Conservation (phyloP, 2,888 invertebrate genomes). For the Thumatha senex region DNA sequence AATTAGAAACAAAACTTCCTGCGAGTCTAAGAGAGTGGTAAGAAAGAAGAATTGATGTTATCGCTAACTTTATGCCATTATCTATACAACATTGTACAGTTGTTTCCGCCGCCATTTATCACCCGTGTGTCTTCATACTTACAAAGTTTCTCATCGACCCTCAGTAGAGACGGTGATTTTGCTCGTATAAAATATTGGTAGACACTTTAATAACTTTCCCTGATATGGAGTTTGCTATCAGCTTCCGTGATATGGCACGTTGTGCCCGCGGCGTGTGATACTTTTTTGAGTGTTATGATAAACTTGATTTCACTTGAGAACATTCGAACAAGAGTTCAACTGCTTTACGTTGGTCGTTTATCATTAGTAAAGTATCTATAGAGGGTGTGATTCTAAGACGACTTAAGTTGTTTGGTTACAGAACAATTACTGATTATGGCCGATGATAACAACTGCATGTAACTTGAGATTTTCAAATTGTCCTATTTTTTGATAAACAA, state of each 20-base stretch:
- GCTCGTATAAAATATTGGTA: conserved; percentile 62
- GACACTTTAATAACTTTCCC: conserved; percentile 63
- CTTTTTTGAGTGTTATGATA: conserved; percentile 39
- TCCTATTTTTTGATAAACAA: no score
- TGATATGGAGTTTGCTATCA: conserved; percentile 58
- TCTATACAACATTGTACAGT: no score
- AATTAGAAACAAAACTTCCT: no score
- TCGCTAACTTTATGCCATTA: no score
- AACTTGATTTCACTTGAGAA: conserved; percentile 15
- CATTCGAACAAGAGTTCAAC: not conserved
- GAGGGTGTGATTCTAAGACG: not conserved
- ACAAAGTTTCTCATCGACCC: conserved; percentile 47
- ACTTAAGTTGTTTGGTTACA: not conserved
- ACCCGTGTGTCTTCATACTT: conserved; percentile 19
- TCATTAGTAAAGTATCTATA: no score
- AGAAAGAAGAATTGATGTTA: no score
- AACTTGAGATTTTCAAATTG: no score
- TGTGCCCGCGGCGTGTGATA: conserved; percentile 37
- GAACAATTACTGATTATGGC: not conserved
- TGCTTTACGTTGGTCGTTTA: not conserved
- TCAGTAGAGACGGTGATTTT: conserved; percentile 50
- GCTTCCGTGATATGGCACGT: conserved; percentile 64
- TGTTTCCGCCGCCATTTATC: not conserved
- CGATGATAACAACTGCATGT: not conserved
- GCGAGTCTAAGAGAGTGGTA: no score